These are phyloP conservation scores for Apamea crenata DNA, from an alignment of 2,888 invertebrate genomes.

Conservation along the genomic window DNA sequence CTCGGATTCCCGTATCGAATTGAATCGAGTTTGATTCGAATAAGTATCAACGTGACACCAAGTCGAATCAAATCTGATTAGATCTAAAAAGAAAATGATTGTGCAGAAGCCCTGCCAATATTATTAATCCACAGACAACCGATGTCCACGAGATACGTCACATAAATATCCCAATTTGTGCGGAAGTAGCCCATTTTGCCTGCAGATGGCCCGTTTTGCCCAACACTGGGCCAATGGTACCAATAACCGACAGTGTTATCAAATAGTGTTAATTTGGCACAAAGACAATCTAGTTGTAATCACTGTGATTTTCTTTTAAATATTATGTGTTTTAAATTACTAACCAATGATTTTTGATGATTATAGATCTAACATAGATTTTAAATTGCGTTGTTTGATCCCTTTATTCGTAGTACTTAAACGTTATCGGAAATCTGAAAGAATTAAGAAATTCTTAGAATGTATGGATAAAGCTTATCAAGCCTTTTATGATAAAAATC, in stretches of 20 bases:
- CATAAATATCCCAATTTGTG: background rate
- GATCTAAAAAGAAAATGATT: background rate
- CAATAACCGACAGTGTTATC: constrained; percentile 28
- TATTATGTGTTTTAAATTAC: constrained; percentile 53
- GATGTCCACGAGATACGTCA: background rate
- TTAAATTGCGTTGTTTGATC: constrained; percentile 31
- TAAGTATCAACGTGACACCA: background rate
- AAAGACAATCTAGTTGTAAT: constrained; percentile 61
- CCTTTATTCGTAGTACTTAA: constrained; percentile 17
- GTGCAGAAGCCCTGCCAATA: background rate
- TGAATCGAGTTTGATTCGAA: background rate
- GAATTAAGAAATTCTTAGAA: background rate
- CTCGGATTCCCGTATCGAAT: background rate
- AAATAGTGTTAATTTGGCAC: constrained; percentile 54
- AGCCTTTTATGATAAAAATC: background rate
- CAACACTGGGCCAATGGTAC: constrained; percentile 3
- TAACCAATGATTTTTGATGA: constrained; percentile 59
- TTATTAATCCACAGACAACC: background rate
- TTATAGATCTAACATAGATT: constrained; percentile 56
- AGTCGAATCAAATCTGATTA: background rate
- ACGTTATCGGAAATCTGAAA: no score
- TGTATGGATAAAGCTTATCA: background rate
- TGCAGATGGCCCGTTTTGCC: background rate
- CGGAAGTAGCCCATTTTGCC: background rate
- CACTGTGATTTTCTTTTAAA: constrained; percentile 64